Conservation (phyloP, 2,888 invertebrate genomes). For the Caenorhabditis sp. region DNA sequence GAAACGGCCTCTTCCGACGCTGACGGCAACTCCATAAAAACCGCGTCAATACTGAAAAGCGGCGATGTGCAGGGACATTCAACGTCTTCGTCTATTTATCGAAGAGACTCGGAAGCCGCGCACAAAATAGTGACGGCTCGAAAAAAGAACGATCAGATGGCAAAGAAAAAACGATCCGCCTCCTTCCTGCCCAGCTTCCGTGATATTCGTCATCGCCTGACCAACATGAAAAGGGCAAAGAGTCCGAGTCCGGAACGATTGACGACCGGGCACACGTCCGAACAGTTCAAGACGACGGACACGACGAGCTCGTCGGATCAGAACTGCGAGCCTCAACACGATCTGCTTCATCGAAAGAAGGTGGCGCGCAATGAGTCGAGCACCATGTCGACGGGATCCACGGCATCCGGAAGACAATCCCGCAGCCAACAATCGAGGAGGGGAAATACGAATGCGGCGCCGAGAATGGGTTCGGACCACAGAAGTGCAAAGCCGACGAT, state of each 20-base stretch:
- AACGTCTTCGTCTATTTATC: slow-evolving; percentile 5
- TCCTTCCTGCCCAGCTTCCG: slow-evolving; percentile 55
- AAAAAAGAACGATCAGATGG: slow-evolving; percentile 12
- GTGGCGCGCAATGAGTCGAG: slow-evolving; percentile 43
- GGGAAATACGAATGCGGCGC: slow-evolving; percentile 43
- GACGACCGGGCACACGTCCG: slow-evolving; percentile 8
- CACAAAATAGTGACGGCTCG: slow-evolving; percentile 43
- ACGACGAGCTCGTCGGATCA: slow-evolving; percentile 43
- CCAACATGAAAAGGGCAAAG: slow-evolving; percentile 38
- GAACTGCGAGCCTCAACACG: slow-evolving; percentile 3
- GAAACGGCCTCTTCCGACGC: slow-evolving; percentile 42
- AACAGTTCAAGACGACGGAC: slow-evolving; percentile 3
- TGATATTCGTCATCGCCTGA: slow-evolving; percentile 26
- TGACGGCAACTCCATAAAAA: slow-evolving; percentile 10
- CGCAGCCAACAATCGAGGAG: slow-evolving; percentile 47
- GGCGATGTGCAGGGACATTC: neutral
- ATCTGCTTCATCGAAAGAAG: slow-evolving; percentile 16
- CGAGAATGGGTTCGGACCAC: neutral
- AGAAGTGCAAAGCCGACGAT: slow-evolving; percentile 5
- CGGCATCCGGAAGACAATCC: slow-evolving; percentile 44
- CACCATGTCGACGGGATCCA: slow-evolving; percentile 38
- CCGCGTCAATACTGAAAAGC: neutral
- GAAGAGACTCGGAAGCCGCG: slow-evolving; percentile 42
- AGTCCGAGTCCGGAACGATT: slow-evolving; percentile 43
- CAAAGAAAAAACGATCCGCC: slow-evolving; percentile 43